A percentile compares a stretch with the other conserved stretches of the same genome.
phyloP scores from a whole-genome alignment of 1,140 invertebrate species.

The Olivierus martensii region DNA sequence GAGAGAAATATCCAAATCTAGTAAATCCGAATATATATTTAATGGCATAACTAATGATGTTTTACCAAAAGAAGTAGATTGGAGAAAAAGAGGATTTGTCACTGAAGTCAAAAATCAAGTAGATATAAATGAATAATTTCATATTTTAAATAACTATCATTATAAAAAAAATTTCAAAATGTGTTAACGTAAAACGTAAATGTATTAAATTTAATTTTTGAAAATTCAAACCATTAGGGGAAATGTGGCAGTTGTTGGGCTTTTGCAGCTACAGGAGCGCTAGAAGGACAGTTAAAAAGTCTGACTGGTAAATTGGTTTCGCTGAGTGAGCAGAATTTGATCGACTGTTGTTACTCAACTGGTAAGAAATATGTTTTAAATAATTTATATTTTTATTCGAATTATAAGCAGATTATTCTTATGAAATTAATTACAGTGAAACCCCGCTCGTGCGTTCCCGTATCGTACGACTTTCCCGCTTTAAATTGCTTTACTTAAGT shows the following conservation, averaged over 20 bases:
- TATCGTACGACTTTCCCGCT: too few relatives aligned
- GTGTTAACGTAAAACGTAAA: constrained; percentile 72
- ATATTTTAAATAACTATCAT: too few relatives aligned
- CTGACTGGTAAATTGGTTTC: constrained; percentile 20
- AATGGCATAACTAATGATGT: constrained; percentile 36
- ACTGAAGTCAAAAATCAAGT: constrained; percentile 87
- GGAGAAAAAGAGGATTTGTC: constrained; percentile 72
- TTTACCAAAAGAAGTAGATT: constrained; percentile 64
- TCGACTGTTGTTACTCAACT: too few relatives aligned
- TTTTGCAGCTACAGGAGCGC: constrained; percentile 18
- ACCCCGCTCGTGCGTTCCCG: too few relatives aligned
- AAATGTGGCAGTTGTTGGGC: neutral
- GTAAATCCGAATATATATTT: too few relatives aligned
- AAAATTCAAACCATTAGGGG: neutral
- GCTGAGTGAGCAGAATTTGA: constrained; percentile 20
- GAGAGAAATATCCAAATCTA: too few relatives aligned
- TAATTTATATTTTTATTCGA: too few relatives aligned
- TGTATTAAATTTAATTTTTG: constrained; percentile 65
- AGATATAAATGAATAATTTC: constrained; percentile 24
- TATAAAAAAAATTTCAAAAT: too few relatives aligned
- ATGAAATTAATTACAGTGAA: too few relatives aligned
- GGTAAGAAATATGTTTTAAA: too few relatives aligned
- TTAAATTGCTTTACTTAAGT: too few relatives aligned
- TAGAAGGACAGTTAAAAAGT: constrained; percentile 18
- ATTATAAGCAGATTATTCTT: too few relatives aligned